Evolutionary conservation across 2,888 invertebrate genomes (phyloP).

Genomic region (Xylocampa areola): DNA sequence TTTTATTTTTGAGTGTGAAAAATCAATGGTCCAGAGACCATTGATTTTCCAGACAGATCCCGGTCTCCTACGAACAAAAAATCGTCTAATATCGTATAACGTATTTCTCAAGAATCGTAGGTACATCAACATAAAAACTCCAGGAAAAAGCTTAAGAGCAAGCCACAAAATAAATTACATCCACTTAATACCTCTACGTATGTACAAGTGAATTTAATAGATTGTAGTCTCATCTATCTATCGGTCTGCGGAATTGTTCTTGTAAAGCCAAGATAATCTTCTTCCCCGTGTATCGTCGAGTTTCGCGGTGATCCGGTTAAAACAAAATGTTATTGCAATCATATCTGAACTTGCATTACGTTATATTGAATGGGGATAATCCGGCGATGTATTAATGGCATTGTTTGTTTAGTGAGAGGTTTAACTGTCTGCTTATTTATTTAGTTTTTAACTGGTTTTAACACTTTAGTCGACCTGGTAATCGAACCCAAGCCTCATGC

Average conservation of each 20-base stretch:
- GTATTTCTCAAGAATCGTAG: no score
- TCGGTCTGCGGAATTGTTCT: slow-evolving; percentile 74
- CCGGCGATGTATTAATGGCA: slow-evolving; percentile 24
- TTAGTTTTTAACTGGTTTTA: no score
- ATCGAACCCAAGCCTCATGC: no score
- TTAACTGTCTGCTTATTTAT: background rate
- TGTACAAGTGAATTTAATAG: slow-evolving; percentile 69
- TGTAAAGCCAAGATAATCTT: slow-evolving; percentile 81
- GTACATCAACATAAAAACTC: background rate
- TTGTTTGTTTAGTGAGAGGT: slow-evolving; percentile 17
- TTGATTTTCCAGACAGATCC: no score
- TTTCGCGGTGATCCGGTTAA: slow-evolving; percentile 78
- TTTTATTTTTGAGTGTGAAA: no score
- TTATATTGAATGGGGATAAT: slow-evolving; percentile 62
- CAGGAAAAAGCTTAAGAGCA: slow-evolving; percentile 12
- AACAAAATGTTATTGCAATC: slow-evolving; percentile 81
- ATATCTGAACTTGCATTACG: slow-evolving; percentile 76
- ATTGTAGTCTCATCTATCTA: slow-evolving; percentile 78
- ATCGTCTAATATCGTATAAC: no score
- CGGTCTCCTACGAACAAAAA: no score
- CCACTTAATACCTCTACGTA: slow-evolving; percentile 49
- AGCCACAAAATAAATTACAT: slow-evolving; percentile 29
- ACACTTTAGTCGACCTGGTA: no score
- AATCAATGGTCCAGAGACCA: no score
- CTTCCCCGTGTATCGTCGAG: slow-evolving; percentile 74